These are phyloP conservation scores for Sebastes diaconus DNA, from an alignment of 2,797 vertebrate genomes.

Conservation along the genomic window DNA sequence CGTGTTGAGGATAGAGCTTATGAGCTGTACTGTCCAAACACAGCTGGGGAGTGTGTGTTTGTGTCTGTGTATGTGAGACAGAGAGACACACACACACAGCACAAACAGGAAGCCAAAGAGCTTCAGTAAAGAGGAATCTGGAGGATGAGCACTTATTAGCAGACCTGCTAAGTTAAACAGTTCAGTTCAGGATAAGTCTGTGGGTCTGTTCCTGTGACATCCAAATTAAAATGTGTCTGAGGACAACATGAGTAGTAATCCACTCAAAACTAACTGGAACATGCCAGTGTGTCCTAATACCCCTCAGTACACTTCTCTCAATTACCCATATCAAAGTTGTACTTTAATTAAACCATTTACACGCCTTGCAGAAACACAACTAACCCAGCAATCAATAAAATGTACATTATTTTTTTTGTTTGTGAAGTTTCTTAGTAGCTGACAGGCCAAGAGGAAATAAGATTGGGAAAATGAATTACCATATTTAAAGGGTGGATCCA, in stretches of 20 bases:
- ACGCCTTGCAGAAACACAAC: neutral
- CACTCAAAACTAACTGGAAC: neutral
- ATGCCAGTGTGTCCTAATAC: neutral
- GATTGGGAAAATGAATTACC: neutral
- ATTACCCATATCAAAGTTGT: neutral
- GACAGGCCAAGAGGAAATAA: neutral
- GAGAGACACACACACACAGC: neutral
- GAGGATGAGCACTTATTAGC: conserved; percentile 31
- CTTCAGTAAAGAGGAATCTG: conserved; percentile 31
- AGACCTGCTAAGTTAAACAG: neutral
- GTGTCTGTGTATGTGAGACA: neutral
- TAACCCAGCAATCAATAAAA: neutral
- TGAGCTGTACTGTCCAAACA: conserved; percentile 63
- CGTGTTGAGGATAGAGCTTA: conserved; percentile 57
- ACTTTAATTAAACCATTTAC: neutral
- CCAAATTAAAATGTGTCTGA: neutral
- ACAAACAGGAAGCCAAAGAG: neutral
- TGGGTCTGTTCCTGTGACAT: neutral
- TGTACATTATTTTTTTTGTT: neutral
- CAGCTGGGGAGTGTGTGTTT: conserved; percentile 38
- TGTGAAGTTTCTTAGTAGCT: neutral
- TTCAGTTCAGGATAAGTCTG: conserved; percentile 23
- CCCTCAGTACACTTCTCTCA: neutral
- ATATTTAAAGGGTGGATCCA: neutral
- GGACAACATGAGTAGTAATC: neutral